Conservation (phyloP, 1,140 invertebrate genomes). For the Diplogasteroides magnus region DNA sequence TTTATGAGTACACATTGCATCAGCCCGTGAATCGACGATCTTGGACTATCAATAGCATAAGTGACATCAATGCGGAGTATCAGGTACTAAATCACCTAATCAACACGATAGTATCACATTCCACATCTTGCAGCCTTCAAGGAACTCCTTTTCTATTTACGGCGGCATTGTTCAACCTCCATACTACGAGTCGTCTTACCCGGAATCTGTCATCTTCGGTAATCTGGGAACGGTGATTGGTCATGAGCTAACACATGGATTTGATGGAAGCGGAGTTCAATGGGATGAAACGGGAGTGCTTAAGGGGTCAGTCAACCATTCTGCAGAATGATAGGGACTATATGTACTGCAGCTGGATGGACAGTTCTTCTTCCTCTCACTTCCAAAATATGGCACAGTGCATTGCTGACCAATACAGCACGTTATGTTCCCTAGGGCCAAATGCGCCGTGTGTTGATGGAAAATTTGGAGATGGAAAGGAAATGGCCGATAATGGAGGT, state of each 20-base stretch:
- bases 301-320: constrained; percentile 41
- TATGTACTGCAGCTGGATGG: constrained; percentile 77
- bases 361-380: neutral
- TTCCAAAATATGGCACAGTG: constrained; percentile 71
- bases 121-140: constrained; percentile 15
- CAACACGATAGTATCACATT: neutral
- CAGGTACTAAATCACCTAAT: constrained; percentile 54
- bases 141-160: constrained; percentile 44
- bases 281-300: constrained; percentile 83
- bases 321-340: no score
- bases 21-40: constrained; percentile 56
- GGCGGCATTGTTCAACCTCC: constrained; percentile 58
- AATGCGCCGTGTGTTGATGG: constrained; percentile 56
- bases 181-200: constrained; percentile 62
- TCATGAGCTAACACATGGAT: constrained; percentile 63
- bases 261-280: constrained; percentile 65
- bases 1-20: constrained; percentile 21
- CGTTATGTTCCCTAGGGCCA: constrained; percentile 61
- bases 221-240: constrained; percentile 63
- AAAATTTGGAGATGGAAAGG: constrained; percentile 58
- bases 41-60: constrained; percentile 59
- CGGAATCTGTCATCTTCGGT: constrained; percentile 63
- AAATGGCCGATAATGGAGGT: constrained; percentile 61
- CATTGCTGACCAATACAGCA: constrained; percentile 79
- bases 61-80: constrained; percentile 65